Conservation (phyloP, 2,888 invertebrate genomes). For the Pterostichus madidus region DNA sequence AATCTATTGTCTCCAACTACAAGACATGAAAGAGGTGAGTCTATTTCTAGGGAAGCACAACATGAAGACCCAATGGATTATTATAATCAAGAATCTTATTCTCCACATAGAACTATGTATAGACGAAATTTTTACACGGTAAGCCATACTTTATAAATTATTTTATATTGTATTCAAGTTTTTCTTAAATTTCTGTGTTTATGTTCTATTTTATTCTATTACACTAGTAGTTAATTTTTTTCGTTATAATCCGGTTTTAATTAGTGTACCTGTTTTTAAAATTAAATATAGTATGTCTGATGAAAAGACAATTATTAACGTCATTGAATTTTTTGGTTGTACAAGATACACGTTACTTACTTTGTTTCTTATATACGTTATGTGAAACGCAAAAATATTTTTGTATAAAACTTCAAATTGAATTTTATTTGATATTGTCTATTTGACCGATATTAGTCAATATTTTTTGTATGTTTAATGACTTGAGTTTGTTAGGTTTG, state of each 20-base stretch:
- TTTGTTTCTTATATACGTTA: too few relatives aligned
- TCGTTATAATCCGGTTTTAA: background rate
- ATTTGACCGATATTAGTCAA: too few relatives aligned
- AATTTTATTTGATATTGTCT: too few relatives aligned
- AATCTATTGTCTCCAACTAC: slow-evolving; percentile 76
- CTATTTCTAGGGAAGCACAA: background rate
- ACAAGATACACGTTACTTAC: too few relatives aligned
- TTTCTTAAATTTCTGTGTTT: background rate
- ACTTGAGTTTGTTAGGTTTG: too few relatives aligned
- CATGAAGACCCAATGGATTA: slow-evolving; percentile 35
- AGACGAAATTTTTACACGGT: slow-evolving; percentile 53
- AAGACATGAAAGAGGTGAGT: slow-evolving; percentile 67
- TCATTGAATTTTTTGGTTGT: too few relatives aligned
- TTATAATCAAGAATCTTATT: slow-evolving; percentile 15
- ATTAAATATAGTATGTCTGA: too few relatives aligned
- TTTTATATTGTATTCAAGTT: background rate
- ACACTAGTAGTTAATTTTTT: background rate
- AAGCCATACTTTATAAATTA: background rate
- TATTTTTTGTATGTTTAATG: too few relatives aligned
- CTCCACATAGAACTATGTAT: slow-evolving; percentile 57
- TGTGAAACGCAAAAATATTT: too few relatives aligned
- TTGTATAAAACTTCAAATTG: too few relatives aligned
- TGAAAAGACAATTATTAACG: too few relatives aligned
- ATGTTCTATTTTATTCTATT: background rate
- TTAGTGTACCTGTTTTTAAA: background rate